phyloP scores from a whole-genome alignment of 92 coral and sea anemone genomes.

The Micromussa lordhowensis region DNA sequence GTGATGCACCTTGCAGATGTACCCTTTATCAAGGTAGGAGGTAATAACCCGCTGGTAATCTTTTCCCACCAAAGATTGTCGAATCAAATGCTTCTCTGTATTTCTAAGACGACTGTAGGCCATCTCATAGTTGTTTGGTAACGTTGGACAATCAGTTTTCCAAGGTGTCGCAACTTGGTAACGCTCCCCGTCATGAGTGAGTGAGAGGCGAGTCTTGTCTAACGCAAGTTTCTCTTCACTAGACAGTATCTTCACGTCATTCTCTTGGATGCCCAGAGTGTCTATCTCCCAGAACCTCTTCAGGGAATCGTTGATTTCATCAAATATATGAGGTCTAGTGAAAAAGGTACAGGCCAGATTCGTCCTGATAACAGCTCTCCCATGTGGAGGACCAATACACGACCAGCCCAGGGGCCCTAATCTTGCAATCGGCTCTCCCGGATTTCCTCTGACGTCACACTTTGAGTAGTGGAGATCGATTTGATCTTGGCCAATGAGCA shows the following conservation, averaged over 20 bases:
- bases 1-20: background rate
- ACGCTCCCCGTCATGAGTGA: slow-evolving; percentile 48
- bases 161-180: slow-evolving; percentile 26
- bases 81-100: too few relatives aligned
- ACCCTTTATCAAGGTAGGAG: background rate
- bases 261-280: background rate
- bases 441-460: slow-evolving; percentile 46
- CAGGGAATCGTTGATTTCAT: slow-evolving; percentile 14
- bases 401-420: slow-evolving; percentile 70
- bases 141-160: background rate
- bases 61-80: too few relatives aligned
- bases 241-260: background rate
- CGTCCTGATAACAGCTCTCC: background rate
- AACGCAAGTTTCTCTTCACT: slow-evolving; percentile 9
- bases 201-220: slow-evolving; percentile 2
- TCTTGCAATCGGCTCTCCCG: slow-evolving; percentile 63
- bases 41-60: too few relatives aligned
- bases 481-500: slow-evolving; percentile 61
- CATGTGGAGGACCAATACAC: slow-evolving; percentile 57
- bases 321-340: slow-evolving; percentile 7
- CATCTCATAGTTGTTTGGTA: too few relatives aligned
- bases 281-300: background rate
- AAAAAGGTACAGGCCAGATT: slow-evolving; percentile 42
- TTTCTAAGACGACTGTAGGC: too few relatives aligned
- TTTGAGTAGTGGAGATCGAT: slow-evolving; percentile 63